Evolutionary conservation across 2,888 invertebrate species (phyloP).

Genomic region (Gastracanthus pulcherrimus): DNA sequence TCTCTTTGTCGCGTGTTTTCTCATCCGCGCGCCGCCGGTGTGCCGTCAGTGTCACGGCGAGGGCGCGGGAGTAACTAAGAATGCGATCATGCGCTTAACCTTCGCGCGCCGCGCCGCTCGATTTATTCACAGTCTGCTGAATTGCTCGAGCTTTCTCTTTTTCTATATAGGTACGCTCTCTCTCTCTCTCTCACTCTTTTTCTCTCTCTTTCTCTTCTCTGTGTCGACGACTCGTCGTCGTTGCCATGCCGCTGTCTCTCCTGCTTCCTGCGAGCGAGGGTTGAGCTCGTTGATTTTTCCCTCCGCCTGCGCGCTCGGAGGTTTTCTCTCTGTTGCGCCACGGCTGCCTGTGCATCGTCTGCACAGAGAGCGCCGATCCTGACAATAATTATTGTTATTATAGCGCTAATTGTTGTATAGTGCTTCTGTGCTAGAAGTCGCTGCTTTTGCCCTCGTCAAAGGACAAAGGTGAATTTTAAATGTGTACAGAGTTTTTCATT

Average conservation of each 20-base stretch:
- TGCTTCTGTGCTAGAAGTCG: too few relatives aligned
- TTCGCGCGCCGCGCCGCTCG: constrained; percentile 13
- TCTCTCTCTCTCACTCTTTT: not conserved
- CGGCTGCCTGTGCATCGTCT: too few relatives aligned
- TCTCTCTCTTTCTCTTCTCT: not conserved
- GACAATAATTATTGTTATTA: too few relatives aligned
- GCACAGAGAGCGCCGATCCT: too few relatives aligned
- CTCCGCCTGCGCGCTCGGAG: not conserved
- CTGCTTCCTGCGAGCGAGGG: not conserved
- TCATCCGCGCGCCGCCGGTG: too few relatives aligned
- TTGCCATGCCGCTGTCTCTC: too few relatives aligned
- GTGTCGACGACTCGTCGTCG: too few relatives aligned
- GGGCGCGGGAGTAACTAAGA: constrained; percentile 37
- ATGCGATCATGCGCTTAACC: constrained; percentile 50
- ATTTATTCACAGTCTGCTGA: constrained; percentile 53
- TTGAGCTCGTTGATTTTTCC: not conserved
- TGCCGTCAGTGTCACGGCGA: not conserved
- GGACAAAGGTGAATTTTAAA: too few relatives aligned
- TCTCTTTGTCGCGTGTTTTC: not conserved
- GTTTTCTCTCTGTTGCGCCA: not conserved
- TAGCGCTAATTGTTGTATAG: too few relatives aligned
- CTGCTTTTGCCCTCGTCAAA: too few relatives aligned
- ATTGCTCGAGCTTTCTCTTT: not conserved
- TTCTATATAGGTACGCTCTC: not conserved
- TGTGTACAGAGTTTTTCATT: too few relatives aligned